Percentiles rank a stretch among this genome's conserved stretches.
These are phyloP conservation scores for Bursaphelenchus okinawaensis DNA, from an alignment of 2,888 invertebrate genomes.

Conservation along the genomic window DNA sequence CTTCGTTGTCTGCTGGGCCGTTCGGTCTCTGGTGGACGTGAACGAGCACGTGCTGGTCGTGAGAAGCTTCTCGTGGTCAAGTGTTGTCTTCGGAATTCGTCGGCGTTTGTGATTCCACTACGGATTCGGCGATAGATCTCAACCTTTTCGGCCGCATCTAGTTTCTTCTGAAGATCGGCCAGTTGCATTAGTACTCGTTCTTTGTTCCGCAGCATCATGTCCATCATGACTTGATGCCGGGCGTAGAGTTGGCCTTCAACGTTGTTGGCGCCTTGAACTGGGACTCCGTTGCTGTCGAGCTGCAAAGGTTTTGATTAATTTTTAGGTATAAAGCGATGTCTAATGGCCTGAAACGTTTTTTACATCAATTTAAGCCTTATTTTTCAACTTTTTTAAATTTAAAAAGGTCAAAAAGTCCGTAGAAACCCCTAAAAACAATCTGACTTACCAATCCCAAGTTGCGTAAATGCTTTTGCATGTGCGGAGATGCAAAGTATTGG, in stretches of 20 bases:
- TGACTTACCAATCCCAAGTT: slow-evolving; percentile 50
- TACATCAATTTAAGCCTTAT: no score
- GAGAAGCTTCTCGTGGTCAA: slow-evolving; percentile 31
- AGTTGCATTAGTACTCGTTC: slow-evolving; percentile 42
- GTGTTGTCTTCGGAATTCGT: slow-evolving; percentile 27
- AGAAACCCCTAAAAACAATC: not conserved
- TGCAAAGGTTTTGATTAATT: slow-evolving; percentile 18
- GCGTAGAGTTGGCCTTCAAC: slow-evolving; percentile 43
- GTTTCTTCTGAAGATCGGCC: slow-evolving; percentile 49
- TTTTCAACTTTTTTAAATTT: no score
- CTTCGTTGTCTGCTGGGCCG: slow-evolving; percentile 33
- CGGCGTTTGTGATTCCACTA: slow-evolving; percentile 30
- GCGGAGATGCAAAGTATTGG: slow-evolving; percentile 54
- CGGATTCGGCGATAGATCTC: slow-evolving; percentile 37
- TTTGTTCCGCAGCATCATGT: slow-evolving; percentile 51
- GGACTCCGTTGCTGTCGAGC: slow-evolving; percentile 40
- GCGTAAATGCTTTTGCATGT: slow-evolving; percentile 55
- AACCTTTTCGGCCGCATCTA: slow-evolving; percentile 55
- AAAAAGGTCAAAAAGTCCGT: not conserved
- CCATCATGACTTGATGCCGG: slow-evolving; percentile 54
- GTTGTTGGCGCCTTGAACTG: slow-evolving; percentile 22
- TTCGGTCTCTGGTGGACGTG: slow-evolving; percentile 11
- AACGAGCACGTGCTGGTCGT: slow-evolving; percentile 23
- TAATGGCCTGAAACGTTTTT: not conserved
- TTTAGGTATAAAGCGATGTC: no score